Evolutionary conservation across 2,113 vertebrate genomes (phyloP).

Genomic region (Benitochromis conjunctus): DNA sequence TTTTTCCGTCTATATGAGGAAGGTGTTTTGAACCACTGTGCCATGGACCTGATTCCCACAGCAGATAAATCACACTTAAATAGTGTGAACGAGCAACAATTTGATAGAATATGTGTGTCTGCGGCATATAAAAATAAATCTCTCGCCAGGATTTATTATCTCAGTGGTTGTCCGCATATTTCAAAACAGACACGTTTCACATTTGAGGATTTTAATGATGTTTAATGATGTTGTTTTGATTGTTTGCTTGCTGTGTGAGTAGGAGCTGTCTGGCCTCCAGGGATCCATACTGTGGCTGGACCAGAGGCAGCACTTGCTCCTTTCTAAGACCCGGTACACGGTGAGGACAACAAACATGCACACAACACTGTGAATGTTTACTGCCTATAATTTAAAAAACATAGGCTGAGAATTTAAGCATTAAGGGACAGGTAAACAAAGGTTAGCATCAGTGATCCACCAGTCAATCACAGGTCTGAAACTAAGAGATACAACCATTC

Average conservation of each 20-base stretch:
- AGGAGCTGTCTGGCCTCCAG: conserved; percentile 90
- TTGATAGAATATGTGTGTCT: not conserved
- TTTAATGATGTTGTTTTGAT: not conserved
- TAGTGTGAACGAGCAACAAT: not conserved
- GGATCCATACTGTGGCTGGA: conserved; percentile 96
- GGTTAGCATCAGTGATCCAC: not conserved
- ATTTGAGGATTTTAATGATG: not conserved
- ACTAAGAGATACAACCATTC: not conserved
- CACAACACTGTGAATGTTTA: not conserved
- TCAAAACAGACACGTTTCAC: not conserved
- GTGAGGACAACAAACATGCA: conserved; percentile 60
- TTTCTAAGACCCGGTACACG: conserved; percentile 87
- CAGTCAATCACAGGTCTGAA: not conserved
- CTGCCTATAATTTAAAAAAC: too few relatives aligned
- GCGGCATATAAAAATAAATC: not conserved
- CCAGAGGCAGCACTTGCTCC: conserved; percentile 84
- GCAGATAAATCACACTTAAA: not conserved
- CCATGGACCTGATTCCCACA: not conserved
- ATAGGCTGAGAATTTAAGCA: too few relatives aligned
- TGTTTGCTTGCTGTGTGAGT: conserved; percentile 12
- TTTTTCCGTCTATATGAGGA: not conserved
- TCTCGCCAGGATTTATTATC: not conserved
- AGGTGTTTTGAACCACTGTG: not conserved
- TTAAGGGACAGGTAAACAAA: not conserved
- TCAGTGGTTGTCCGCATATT: not conserved